Percentiles rank a stretch among this genome's conserved stretches.
These are phyloP conservation scores for Drosophila prolongata DNA, from an alignment of 2,888 invertebrate species.

Conservation along the genomic window DNA sequence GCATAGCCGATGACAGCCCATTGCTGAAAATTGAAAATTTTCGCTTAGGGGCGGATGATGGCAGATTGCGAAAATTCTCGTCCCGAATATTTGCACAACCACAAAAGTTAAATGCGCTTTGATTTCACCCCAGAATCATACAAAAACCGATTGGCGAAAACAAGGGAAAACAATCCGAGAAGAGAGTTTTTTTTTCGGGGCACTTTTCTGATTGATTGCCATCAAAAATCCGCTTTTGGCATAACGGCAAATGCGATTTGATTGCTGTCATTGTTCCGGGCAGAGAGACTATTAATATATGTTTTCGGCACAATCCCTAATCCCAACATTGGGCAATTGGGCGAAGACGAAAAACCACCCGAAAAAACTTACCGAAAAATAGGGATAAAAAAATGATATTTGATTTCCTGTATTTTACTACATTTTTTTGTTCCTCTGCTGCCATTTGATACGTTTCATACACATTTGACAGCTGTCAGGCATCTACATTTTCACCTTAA, in stretches of 20 bases:
- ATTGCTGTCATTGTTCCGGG: conserved; percentile 57
- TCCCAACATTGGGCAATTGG: conserved; percentile 68
- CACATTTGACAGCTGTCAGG: conserved; percentile 73
- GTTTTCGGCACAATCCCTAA: conserved; percentile 73
- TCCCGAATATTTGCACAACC: conserved; percentile 48
- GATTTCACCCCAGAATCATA: conserved; percentile 60
- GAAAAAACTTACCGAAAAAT: conserved; percentile 31
- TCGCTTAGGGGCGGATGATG: conserved; percentile 45
- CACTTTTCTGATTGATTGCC: conserved; percentile 73
- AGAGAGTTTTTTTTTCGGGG: conserved; percentile 55
- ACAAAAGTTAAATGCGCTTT: conserved; percentile 79
- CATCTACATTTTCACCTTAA: conserved; percentile 77
- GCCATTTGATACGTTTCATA: conserved; percentile 63
- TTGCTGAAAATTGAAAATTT: conserved; percentile 10
- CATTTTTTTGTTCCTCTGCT: conserved; percentile 5
- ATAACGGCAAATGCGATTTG: conserved; percentile 74
- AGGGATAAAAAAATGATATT: conserved; percentile 52
- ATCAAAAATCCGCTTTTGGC: conserved; percentile 79
- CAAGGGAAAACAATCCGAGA: conserved; percentile 43
- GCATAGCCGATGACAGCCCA: conserved; percentile 20
- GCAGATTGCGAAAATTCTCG: conserved; percentile 44
- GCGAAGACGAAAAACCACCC: conserved; percentile 38
- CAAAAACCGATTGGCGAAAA: conserved; percentile 37
- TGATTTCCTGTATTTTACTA: conserved; percentile 41
- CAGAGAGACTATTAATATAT: conserved; percentile 70